Evolutionary conservation across 2,113 vertebrate genomes (phyloP).

Genomic region (Numida meleagris): DNA sequence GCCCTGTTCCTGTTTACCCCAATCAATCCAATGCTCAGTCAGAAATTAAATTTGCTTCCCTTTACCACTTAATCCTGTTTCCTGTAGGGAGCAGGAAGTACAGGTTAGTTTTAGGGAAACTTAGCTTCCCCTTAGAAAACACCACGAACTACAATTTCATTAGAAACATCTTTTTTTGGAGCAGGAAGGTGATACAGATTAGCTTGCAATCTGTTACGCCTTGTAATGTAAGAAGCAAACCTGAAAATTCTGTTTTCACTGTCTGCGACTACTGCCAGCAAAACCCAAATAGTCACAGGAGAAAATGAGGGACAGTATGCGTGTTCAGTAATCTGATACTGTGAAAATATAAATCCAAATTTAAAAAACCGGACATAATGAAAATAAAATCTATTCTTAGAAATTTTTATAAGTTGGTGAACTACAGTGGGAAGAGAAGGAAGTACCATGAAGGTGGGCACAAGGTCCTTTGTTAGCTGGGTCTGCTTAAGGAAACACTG

Average conservation of each 20-base stretch:
- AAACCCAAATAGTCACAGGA: not conserved
- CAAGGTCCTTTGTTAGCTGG: not conserved
- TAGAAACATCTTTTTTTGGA: conserved; percentile 32
- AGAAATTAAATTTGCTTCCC: conserved; percentile 30
- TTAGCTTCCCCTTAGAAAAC: not conserved
- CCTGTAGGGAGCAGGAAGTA: conserved; percentile 23
- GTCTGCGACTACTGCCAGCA: not conserved
- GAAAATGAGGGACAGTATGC: not conserved
- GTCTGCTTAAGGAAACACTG: not conserved
- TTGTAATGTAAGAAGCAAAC: not conserved
- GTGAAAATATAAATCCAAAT: not conserved
- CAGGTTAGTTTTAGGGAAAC: not conserved
- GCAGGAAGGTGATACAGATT: conserved; percentile 7
- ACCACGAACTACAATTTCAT: not conserved
- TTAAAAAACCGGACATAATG: not conserved
- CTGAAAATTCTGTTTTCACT: not conserved
- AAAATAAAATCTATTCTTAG: not conserved
- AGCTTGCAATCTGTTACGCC: not conserved
- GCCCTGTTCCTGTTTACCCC: not conserved
- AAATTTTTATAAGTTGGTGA: not conserved
- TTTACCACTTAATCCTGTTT: not conserved
- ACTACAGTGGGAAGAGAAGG: not conserved
- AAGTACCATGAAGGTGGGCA: not conserved
- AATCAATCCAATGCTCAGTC: not conserved
- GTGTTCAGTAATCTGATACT: not conserved